phyloP scores from a whole-genome alignment of 2,797 vertebrate species.

The Aldrovandia affinis region DNA sequence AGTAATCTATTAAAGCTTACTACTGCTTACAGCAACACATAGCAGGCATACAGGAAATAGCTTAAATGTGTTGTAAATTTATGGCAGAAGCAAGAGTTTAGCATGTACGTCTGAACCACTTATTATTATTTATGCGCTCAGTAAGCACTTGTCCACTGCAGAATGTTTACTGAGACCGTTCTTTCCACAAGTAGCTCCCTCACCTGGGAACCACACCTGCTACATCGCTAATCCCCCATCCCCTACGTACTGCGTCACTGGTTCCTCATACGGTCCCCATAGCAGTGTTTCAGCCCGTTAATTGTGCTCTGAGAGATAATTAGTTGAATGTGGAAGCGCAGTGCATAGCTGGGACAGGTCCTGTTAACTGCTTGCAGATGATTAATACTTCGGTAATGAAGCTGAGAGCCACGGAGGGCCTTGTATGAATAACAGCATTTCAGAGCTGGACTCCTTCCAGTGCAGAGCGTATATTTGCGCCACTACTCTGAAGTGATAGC shows the following conservation, averaged over 20 bases:
- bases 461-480: conserved; percentile 37
- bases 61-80: no score
- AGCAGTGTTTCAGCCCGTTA: not conserved
- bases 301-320: not conserved
- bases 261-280: not conserved
- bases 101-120: not conserved
- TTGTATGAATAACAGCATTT: conserved; percentile 47
- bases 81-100: no score
- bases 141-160: not conserved
- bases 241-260: not conserved
- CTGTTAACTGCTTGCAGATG: conserved; percentile 18
- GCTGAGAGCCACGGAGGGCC: conserved; percentile 24
- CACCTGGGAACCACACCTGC: not conserved
- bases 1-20: not conserved
- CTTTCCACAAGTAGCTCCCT: not conserved
- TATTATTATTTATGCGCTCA: conserved; percentile 2
- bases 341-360: not conserved
- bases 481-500: conserved; percentile 37
- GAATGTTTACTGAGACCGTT: not conserved
- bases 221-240: not conserved
- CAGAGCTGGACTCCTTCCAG: conserved; percentile 45
- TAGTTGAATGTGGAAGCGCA: not conserved
- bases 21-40: no score
- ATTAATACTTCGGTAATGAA: conserved; percentile 42
- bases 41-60: no score